Base-by-base conservation (phyloP, 2,113 vertebrate species). In the Vulpes lagopus region DNA sequence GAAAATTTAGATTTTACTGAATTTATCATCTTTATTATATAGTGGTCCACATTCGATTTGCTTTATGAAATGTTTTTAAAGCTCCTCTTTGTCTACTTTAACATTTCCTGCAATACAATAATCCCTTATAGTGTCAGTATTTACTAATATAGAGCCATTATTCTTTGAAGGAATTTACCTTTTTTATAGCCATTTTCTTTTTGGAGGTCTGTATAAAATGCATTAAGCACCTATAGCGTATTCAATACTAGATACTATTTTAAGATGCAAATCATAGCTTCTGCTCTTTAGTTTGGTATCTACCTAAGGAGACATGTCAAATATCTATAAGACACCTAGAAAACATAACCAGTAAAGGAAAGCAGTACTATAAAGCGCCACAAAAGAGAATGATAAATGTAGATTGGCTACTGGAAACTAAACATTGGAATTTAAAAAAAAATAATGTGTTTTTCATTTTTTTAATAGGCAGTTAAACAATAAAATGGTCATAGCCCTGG, bases 61-160 rank as follows among this genome's bases (percentile, higher is more conserved):
- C 32, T 94, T 96, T 92, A 88, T 43, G 27, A 60, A 79, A 51
- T 82, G 2, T 20, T 73, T 89, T 84, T 96, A 94, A 89, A 25
- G 10, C 23, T 5, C 23, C 3, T 23, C 35, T n/a, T 80, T 94
- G 91, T 91, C 71, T 16, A 86, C 8, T 83, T 71, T 32, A 76
- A 82, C 59, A 86, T 74, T 84, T 95, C 95, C 17, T 73, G 7
- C 43, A 82, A n/a, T 84, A 22, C 2, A 71, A 5, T 73, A 85
- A 51, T 74, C 27, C 23, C 89, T 82, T 71, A 65, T 65, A 65
- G 30, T 84, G 49, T 69, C 67, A 69, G 5, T 91, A 23, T 82
- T 91, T 92, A 60, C 38, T 95, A 8, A 93, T n/a, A 23, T 19
- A 43, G 57, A 97, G 25, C 17, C 20, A 88, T 87, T 49, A 6